Evolutionary conservation across 1,140 invertebrate species (phyloP), one percentile per base, ranked within the genome.

Genomic region (Centruroides vittatus): DNA sequence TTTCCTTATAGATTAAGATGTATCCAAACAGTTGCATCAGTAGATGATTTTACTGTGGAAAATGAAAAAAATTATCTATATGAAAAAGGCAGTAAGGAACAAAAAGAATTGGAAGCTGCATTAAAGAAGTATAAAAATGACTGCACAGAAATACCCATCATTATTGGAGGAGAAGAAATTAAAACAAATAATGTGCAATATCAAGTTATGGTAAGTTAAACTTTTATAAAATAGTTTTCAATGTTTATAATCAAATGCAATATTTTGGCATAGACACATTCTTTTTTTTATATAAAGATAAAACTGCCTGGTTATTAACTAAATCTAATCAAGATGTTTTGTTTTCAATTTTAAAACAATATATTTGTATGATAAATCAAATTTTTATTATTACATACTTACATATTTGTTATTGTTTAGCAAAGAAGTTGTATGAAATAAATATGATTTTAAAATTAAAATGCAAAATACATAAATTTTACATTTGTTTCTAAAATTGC

Each of bases 131-230:
- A 81, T 68, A 76, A 81, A 35, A 74, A 72, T 34, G 78, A 80
- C 50, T 82, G 82, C 48, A 82, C 86, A 70, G 93, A 97, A 64
- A 81, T 97, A 55, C 94, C 94, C 0, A 86, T 98, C 69, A 81
- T 97, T 34, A 93, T 98, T 72, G 93, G 91, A 10, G 84, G 86
- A 63, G 81, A 96, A 73, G 86, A 88, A 74, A 85, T 88, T 67
- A 82, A 80, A 61, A 88, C 88, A 3, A 79, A 86, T 48, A 76
- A 84, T 66, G 82, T 86, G 35, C 78, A 79, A 65, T 85, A 88
- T 74, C 88, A 90, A 81, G 79, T 82, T 55, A 81, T 82, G 78
- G 84, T 85, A 75, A 76, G 72, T 69, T 47, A 53, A 41, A 41
- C 35, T 58, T 47, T 36, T 60, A 12, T 1, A 57, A 49, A 41